A percentile compares a stretch with the other conserved stretches of the same genome.
Conservation (phyloP, 2,888 invertebrate genomes). For the Endomychus coccineus region DNA sequence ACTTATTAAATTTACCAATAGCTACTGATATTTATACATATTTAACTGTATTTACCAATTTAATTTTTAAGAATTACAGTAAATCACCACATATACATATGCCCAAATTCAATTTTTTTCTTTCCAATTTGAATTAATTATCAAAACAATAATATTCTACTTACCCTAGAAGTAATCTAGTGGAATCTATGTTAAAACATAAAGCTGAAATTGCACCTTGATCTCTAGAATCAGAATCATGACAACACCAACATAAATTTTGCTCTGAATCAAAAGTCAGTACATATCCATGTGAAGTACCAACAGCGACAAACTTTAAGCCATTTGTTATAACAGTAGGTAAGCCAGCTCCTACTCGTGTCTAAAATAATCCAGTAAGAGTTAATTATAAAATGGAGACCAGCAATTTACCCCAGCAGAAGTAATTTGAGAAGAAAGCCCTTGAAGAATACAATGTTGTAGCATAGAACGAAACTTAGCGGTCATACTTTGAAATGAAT, state of each 20-base stretch:
- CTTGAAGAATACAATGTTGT: conserved; percentile 74
- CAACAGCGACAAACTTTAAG: conserved; percentile 75
- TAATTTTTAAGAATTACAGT: no score
- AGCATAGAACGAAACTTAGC: conserved; percentile 57
- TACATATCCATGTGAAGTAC: conserved; percentile 89
- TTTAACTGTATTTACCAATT: no score
- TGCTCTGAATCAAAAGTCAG: conserved; percentile 82
- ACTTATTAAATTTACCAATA: no score
- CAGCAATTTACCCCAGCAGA: conserved; percentile 67
- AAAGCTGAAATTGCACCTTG: conserved; percentile 77
- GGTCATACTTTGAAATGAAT: conserved; percentile 46
- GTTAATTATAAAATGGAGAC: conserved; percentile 5
- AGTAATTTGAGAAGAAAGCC: conserved; percentile 78
- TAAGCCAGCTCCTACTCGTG: conserved; percentile 80
- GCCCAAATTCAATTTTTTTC: no score
- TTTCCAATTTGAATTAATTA: no score
- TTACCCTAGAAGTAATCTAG: conserved; percentile 71
- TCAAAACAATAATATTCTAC: no score
- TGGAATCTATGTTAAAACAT: conserved; percentile 80
- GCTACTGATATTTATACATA: no score
- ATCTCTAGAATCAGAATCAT: conserved; percentile 58
- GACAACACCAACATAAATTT: conserved; percentile 81
- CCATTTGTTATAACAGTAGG: conserved; percentile 78
- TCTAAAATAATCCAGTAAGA: conserved; percentile 49
- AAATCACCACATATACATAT: no score